These are phyloP conservation scores for Nomada lathburiana DNA, from an alignment of 2,888 invertebrate species.

Conservation along the genomic window DNA sequence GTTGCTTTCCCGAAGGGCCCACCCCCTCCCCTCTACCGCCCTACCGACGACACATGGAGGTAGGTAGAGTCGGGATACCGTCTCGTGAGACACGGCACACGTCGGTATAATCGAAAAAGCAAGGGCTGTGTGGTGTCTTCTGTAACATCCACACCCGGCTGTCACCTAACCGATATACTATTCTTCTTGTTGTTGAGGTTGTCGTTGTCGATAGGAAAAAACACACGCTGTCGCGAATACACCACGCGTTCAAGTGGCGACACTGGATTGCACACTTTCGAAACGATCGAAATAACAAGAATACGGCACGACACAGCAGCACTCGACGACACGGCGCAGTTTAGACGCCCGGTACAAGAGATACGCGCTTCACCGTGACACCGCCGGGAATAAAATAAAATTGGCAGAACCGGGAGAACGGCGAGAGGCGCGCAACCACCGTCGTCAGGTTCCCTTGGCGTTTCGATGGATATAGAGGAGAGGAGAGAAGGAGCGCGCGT, in stretches of 20 bases:
- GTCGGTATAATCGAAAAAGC: slow-evolving; percentile 8
- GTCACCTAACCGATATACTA: background rate
- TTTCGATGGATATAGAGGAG: slow-evolving; percentile 70
- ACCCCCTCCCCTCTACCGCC: slow-evolving; percentile 72
- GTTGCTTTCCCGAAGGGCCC: slow-evolving; percentile 82
- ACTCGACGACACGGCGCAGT: slow-evolving; percentile 16
- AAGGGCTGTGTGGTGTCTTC: slow-evolving; percentile 2
- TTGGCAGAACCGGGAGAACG: slow-evolving; percentile 69
- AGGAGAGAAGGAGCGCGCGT: slow-evolving; percentile 67
- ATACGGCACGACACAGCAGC: slow-evolving; percentile 18
- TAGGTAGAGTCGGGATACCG: slow-evolving; percentile 67
- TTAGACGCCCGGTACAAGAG: slow-evolving; percentile 41
- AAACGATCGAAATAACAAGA: background rate
- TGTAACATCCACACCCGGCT: slow-evolving; percentile 20
- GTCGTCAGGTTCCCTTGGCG: slow-evolving; percentile 67
- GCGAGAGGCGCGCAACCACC: slow-evolving; percentile 67
- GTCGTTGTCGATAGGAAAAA: background rate
- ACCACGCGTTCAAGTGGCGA: slow-evolving; percentile 5
- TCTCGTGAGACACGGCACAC: slow-evolving; percentile 66
- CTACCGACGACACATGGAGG: slow-evolving; percentile 70
- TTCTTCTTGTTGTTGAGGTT: background rate
- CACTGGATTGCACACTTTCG: slow-evolving; percentile 3
- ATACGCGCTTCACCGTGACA: slow-evolving; percentile 62
- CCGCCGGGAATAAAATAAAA: slow-evolving; percentile 64
- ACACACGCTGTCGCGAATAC: slow-evolving; percentile 27